phyloP scores from a whole-genome alignment of 2,888 invertebrate genomes.

The Dicranocentrus wangi region DNA sequence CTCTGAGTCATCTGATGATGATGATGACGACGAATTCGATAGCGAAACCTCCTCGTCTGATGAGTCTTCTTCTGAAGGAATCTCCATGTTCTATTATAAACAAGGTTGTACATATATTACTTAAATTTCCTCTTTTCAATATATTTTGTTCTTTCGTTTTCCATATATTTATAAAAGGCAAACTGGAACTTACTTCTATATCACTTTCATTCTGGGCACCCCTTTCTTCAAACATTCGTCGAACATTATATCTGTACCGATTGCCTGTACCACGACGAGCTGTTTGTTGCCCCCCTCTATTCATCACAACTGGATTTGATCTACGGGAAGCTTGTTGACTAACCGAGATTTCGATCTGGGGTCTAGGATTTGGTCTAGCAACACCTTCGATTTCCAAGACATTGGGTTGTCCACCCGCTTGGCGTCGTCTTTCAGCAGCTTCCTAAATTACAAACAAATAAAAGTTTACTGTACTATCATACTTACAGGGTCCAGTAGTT shows the following conservation, averaged over 20 bases:
- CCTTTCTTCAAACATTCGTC: slow-evolving; percentile 63
- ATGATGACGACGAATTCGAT: slow-evolving; percentile 42
- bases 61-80: slow-evolving; percentile 66
- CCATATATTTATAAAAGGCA: background rate
- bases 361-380: slow-evolving; percentile 71
- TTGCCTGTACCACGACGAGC: slow-evolving; percentile 20
- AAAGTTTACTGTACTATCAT: background rate
- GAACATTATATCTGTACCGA: slow-evolving; percentile 64
- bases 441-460: slow-evolving; percentile 30
- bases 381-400: slow-evolving; percentile 66
- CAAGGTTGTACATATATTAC: background rate
- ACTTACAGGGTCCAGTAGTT: background rate
- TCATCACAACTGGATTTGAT: slow-evolving; percentile 21
- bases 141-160: background rate
- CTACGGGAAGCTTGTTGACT: slow-evolving; percentile 67
- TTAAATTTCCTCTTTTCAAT: too few species aligned
- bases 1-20: slow-evolving; percentile 68
- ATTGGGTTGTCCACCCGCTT: slow-evolving; percentile 34
- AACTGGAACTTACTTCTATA: slow-evolving; percentile 54
- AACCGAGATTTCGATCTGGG: slow-evolving; percentile 71
- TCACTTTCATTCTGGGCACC: slow-evolving; percentile 67
- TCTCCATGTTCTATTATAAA: slow-evolving; percentile 49
- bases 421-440: slow-evolving; percentile 58
- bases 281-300: slow-evolving; percentile 23
- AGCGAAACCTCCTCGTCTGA: slow-evolving; percentile 52